phyloP scores from a whole-genome alignment of 1,140 invertebrate genomes.

The Tetramorium alpestre region DNA sequence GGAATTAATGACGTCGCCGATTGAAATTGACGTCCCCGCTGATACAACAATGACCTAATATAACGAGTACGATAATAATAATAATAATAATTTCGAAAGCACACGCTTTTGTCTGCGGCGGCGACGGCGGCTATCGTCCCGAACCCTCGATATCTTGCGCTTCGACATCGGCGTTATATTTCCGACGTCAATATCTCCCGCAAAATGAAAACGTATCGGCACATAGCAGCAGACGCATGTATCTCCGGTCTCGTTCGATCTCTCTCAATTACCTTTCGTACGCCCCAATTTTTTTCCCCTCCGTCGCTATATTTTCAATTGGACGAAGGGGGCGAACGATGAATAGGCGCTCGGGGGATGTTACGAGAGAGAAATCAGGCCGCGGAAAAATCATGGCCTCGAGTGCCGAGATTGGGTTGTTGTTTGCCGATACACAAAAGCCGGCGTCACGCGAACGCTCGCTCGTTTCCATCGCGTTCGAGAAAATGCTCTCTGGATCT shows the following conservation, averaged over 20 bases:
- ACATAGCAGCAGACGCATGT: neutral
- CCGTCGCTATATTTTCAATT: slow-evolving; percentile 37
- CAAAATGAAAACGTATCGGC: neutral
- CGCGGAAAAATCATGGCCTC: slow-evolving; percentile 4
- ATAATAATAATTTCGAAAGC: slow-evolving; percentile 7
- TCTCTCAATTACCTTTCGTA: slow-evolving; percentile 7
- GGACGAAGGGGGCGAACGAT: neutral
- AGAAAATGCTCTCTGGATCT: neutral
- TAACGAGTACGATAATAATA: neutral
- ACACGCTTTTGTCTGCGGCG: neutral
- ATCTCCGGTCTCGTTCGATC: slow-evolving; percentile 9
- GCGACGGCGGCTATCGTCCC: neutral
- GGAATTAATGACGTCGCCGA: slow-evolving; percentile 20
- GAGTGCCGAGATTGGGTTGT: slow-evolving; percentile 29
- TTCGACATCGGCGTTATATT: neutral
- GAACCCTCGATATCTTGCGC: neutral
- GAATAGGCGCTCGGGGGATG: slow-evolving; percentile 33
- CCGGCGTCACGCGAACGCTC: neutral
- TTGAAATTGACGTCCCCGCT: slow-evolving; percentile 19
- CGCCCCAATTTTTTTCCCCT: slow-evolving; percentile 17
- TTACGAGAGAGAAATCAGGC: slow-evolving; percentile 38
- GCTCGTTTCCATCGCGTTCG: slow-evolving; percentile 5
- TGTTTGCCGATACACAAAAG: slow-evolving; percentile 11
- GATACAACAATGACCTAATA: neutral
- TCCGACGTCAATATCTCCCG: neutral